Evolutionary conservation across 2,113 vertebrate genomes (phyloP), one percentile per base, ranked within the genome.

Genomic region (Mohoua ochrocephala): DNA sequence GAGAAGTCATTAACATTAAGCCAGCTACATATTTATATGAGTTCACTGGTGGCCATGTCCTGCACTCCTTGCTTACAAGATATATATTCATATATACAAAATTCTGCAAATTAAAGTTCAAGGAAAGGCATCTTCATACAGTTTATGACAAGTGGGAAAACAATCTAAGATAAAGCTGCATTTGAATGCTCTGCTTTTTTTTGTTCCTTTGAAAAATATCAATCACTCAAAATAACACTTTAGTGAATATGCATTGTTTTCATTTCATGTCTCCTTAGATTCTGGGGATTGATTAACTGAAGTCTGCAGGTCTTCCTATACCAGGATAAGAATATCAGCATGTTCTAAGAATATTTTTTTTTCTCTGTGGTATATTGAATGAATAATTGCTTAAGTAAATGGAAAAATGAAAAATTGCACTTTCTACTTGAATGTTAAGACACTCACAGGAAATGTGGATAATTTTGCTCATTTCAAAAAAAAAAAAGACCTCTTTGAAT

Each of bases 401-500:
- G 17, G 14, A 33, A 64, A 84, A 75, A 79, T 19, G 8, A 65
- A 45, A 85, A 60, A 7, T 63, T 81, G 5, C 10, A 27, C 26
- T 44, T 84, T 76, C 33, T 77, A 49, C 30, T 37, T 49, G 28
- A 88, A 42, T 50, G 9, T 45, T 69, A 54, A 33, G 28, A 41
- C 13, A 27, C 35, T 54, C 42, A 41, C 15, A 59, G 1, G 1
- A 50, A 80, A 45, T 14, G 2, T 77, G 30, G 35, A 23, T 63
- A 53, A 80, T 68, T 16, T 1, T n/a, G 7, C 1, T 57, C 65
- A 4, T 39, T 88, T 73, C 15, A 31, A 6, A 22, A 16, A 57
- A 47, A 44, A 16, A 0, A n/a, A n/a, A n/a, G n/a, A 23, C 1
- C 0, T 13, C 9, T 78, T n/a, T 31, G 17, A 74, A 42, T 60